These are phyloP conservation scores for Caradrina kadenii DNA, from an alignment of 2,888 invertebrate genomes.

Conservation along the genomic window DNA sequence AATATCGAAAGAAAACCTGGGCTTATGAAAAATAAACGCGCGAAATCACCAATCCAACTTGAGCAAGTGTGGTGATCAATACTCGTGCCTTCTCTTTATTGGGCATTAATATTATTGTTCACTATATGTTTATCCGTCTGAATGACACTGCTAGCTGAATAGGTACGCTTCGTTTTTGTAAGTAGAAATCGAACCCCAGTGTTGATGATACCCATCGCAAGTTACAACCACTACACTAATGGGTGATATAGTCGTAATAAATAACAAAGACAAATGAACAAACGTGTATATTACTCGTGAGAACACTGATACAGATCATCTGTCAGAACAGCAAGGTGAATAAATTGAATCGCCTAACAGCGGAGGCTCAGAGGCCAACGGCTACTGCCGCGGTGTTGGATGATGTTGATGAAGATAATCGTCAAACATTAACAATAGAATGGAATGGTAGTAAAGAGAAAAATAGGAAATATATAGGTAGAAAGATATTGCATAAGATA, in stretches of 20 bases:
- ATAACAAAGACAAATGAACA: conserved; percentile 46
- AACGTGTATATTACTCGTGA: conserved; percentile 30
- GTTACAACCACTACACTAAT: conserved; percentile 1
- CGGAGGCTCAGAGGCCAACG: conserved; percentile 29
- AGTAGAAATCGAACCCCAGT: background rate
- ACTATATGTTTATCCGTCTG: too few species aligned
- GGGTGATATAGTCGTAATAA: conserved; percentile 31
- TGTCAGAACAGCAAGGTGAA: conserved; percentile 49
- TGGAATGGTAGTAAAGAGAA: conserved; percentile 1
- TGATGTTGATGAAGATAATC: background rate
- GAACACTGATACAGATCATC: conserved; percentile 45
- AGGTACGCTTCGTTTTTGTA: too few species aligned
- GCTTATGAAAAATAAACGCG: too few species aligned
- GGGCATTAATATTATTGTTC: too few species aligned
- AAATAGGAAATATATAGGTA: background rate
- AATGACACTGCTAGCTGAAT: too few species aligned
- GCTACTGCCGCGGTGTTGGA: conserved; percentile 2
- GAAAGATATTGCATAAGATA: background rate
- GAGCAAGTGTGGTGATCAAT: too few species aligned
- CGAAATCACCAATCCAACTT: too few species aligned
- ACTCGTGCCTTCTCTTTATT: too few species aligned
- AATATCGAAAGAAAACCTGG: too few species aligned
- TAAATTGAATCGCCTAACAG: conserved; percentile 18
- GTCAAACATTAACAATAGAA: background rate
- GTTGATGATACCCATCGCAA: background rate